Conservation (phyloP, 2,797 vertebrate genomes). For the Notamacropus eugenii region DNA sequence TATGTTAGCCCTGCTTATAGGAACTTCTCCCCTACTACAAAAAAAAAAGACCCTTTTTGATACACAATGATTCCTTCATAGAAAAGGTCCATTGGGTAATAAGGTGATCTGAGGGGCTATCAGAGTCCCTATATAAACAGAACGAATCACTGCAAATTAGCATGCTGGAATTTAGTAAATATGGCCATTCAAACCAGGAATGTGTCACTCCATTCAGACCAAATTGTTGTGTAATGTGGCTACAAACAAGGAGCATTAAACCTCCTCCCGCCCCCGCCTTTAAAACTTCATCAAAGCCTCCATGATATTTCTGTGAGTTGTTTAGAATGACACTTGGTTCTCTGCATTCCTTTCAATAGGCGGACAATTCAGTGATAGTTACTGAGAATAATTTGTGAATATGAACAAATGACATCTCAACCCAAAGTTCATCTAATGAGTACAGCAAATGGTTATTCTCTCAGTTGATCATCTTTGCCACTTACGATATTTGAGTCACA, state of each 20-base stretch:
- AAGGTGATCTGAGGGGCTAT: no score
- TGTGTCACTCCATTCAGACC: constrained; percentile 26
- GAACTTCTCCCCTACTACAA: no score
- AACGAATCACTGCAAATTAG: constrained; percentile 34
- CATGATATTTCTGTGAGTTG: constrained; percentile 38
- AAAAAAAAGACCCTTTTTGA: no score
- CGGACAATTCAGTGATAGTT: constrained; percentile 37
- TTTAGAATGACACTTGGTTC: constrained; percentile 22
- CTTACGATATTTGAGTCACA: constrained; percentile 23
- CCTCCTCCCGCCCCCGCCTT: no score
- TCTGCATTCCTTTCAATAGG: neutral
- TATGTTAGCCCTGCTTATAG: neutral
- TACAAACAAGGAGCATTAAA: constrained; percentile 4
- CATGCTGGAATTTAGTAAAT: constrained; percentile 28
- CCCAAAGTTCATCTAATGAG: constrained; percentile 25
- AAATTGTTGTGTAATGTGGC: constrained; percentile 8
- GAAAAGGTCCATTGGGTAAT: no score
- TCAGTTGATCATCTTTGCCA: constrained; percentile 44
- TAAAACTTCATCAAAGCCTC: neutral
- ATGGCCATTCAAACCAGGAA: neutral
- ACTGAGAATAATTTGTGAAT: neutral
- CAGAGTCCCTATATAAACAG: neutral
- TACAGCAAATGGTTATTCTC: constrained; percentile 39
- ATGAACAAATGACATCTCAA: constrained; percentile 12
- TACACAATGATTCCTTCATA: no score